Base-by-base conservation (phyloP, 2,888 invertebrate species). In the Scrobipalpa costella region DNA sequence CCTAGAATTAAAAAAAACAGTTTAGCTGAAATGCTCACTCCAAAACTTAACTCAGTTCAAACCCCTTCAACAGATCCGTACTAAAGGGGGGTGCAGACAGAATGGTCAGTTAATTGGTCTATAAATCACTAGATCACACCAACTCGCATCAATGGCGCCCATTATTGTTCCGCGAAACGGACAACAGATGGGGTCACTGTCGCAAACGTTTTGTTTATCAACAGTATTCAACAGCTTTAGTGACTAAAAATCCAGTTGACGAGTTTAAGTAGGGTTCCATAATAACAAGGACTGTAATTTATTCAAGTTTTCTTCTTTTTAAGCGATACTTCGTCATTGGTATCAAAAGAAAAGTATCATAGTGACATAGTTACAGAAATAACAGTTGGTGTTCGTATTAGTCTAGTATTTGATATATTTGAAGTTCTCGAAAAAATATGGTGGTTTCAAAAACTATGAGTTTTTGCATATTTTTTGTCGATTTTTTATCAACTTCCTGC, bases 31-130 rank as follows among this genome's bases (percentile, higher is more conserved):
- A 60, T 47, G 27, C 34, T 47, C 34, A 15, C 49, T 49, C 49
- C 60, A 7, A 17, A 33, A 60, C 8, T 8, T 1, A 5, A 34
- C 9, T 13, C 8, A 55, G 55, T 6, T 55, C 3, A 9, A 59
- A 34, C 21, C 44, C 40, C 58, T 34, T 49, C 11, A 9, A 38
- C 13, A 38, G 60, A 34, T 27, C 33, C 49, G 34, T 34, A 49
- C 49, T 60, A 52, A 61, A 36, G 61, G 61, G 61, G 61, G 66
- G 70, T 68, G 69, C 67, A 70, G 69, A 65, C 49, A 63, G 87
- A 89, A 90, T 89, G 89, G 89, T 89, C 90, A 88, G 82, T 85
- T 89, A 90, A 90, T 90, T 90, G 88, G 80, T 72, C 73, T 73
- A 88, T 89, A 90, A 89, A 90, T 90, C 89, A 89, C 76, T 70